Evolutionary conservation across 2,113 vertebrate genomes (phyloP), one percentile per base, ranked within the genome.

Genomic region (Ivindomyrus marchei): DNA sequence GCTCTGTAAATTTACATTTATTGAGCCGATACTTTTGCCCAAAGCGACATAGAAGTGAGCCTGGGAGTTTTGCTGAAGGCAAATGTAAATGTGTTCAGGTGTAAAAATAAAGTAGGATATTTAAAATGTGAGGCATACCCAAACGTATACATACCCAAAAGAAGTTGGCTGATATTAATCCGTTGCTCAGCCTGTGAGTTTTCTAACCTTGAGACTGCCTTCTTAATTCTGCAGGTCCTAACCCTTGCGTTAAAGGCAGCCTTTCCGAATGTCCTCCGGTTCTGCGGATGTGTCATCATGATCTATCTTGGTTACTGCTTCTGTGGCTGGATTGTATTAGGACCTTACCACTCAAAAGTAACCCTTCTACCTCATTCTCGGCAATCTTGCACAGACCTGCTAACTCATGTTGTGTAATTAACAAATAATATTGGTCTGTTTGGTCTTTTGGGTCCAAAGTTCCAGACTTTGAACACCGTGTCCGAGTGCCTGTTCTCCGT

Each of bases 221-320:
- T 50, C 27, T 53, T 2, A 19, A 36, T 91, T 92, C 92, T 89
- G 94, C 39, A 95, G 93, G 92, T 94, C 90, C 86, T 96, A 88
- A 90, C 95, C 93, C 91, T 96, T 89, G 98, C 98, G 0, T 94
- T 99, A 47, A 95, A 97, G 92, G 97, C 97, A 0, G 98, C 98
- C 0, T 94, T 98, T 66, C 98, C 98, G 50, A 98, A 95, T 0
- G 97, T 98, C 36, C 95, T 99, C 87, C 95, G 97, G 21, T 99
- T 99, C 95, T 97, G 96, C 92, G 97, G 97, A 46, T 99, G 98
- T n/a, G 97, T 96, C 0, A 96, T 97, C 77, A 97, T 99, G 97
- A 99, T 99, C 93, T 99, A 98, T 92, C 93, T 99, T 27, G 97
- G 98, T 42, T 99, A 99, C 53, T 98, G 98, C 91, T 99, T 99